phyloP scores from a whole-genome alignment of 1,140 invertebrate species.

The Mylabris phalerata region DNA sequence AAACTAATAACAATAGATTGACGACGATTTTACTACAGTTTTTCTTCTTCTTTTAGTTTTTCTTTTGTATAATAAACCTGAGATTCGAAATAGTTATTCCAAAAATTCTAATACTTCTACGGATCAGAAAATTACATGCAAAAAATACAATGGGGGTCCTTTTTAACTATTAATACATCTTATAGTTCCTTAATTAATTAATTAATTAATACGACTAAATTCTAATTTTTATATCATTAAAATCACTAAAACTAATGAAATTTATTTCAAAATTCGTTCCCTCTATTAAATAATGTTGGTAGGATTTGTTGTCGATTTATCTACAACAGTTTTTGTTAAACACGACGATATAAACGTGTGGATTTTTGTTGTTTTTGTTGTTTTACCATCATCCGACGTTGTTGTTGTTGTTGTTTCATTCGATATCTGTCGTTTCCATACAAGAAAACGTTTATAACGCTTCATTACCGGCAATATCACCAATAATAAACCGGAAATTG shows the following conservation, averaged over 20 bases:
- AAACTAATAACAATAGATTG: too few species aligned
- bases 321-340: constrained; percentile 10
- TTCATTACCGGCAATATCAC: constrained; percentile 55
- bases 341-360: constrained; percentile 22
- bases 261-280: neutral
- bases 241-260: neutral
- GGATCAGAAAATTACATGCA: neutral
- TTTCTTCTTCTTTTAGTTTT: neutral
- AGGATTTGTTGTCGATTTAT: constrained; percentile 3
- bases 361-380: constrained; percentile 23
- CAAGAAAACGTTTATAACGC: constrained; percentile 38
- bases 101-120: constrained; percentile 5
- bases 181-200: neutral
- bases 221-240: neutral
- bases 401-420: constrained; percentile 2
- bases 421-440: constrained; percentile 20
- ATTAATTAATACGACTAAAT: neutral
- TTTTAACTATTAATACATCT: neutral
- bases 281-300: constrained; percentile 5
- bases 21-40: too few species aligned
- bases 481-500: constrained; percentile 73
- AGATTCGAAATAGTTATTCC: constrained; percentile 13
- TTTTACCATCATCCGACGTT: constrained; percentile 14
- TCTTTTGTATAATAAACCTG: neutral
- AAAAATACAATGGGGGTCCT: neutral